Evolutionary conservation across 2,113 vertebrate genomes (phyloP).

Genomic region (Festucalex cinctus): DNA sequence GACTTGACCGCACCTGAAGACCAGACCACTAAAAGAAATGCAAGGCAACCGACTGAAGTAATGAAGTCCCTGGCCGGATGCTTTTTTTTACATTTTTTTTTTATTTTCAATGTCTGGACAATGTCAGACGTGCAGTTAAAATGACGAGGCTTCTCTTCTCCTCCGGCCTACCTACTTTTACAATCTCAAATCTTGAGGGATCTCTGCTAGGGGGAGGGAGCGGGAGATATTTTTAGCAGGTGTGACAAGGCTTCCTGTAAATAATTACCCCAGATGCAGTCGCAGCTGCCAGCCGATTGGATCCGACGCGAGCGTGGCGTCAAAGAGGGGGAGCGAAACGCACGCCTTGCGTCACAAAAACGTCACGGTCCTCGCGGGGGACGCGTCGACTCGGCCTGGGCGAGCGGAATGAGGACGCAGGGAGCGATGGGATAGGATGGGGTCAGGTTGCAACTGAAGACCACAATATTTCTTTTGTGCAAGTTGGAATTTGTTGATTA

Average conservation of each 20-base stretch:
- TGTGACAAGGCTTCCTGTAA: conserved; percentile 59
- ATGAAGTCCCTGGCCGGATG: background rate
- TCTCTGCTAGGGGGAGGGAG: conserved; percentile 37
- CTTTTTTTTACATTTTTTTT: no score
- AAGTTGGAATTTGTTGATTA: conserved; percentile 14
- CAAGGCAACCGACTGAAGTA: background rate
- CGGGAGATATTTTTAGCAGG: conserved; percentile 59
- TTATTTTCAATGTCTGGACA: background rate
- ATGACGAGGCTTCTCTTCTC: conserved; percentile 6
- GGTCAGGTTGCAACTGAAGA: conserved; percentile 10
- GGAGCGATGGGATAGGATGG: background rate
- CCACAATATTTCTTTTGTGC: conserved; percentile 1
- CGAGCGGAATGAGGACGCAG: conserved; percentile 4
- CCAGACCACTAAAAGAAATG: background rate
- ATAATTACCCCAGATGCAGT: conserved; percentile 55
- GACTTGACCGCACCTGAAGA: no score
- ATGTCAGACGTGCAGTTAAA: conserved; percentile 6
- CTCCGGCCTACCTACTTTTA: conserved; percentile 6
- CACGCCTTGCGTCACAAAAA: conserved; percentile 2
- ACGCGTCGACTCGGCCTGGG: no score
- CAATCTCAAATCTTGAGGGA: conserved; percentile 36
- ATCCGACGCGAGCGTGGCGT: conserved; percentile 18
- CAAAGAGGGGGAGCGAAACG: conserved; percentile 23
- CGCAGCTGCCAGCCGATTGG: conserved; percentile 35
- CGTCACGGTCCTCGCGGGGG: conserved; percentile 6